phyloP scores from a whole-genome alignment of 2,888 invertebrate genomes.

The Dascillus cervinus region DNA sequence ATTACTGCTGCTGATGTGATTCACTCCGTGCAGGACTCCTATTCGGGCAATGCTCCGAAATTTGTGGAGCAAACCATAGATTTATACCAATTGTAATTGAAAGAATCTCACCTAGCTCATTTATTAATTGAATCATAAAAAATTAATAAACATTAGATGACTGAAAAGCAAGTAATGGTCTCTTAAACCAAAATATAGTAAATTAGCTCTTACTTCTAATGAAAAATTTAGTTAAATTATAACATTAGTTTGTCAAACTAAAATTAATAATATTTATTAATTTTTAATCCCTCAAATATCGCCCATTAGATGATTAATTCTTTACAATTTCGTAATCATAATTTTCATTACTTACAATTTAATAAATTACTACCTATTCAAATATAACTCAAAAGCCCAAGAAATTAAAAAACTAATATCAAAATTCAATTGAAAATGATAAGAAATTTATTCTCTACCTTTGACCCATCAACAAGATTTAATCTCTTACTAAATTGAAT shows the following conservation, averaged over 20 bases:
- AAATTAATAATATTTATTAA: slow-evolving; percentile 53
- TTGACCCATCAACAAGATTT: slow-evolving; percentile 54
- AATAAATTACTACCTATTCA: slow-evolving; percentile 47
- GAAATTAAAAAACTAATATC: slow-evolving; percentile 31
- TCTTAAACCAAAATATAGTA: slow-evolving; percentile 63
- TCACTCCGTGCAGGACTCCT: slow-evolving; percentile 59
- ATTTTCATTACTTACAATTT: slow-evolving; percentile 47
- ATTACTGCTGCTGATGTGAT: slow-evolving; percentile 56
- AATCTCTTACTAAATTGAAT: slow-evolving; percentile 53
- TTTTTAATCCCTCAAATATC: slow-evolving; percentile 64
- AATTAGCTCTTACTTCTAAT: slow-evolving; percentile 56
- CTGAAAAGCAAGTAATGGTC: slow-evolving; percentile 64
- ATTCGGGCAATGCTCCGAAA: slow-evolving; percentile 74
- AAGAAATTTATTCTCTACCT: slow-evolving; percentile 60
- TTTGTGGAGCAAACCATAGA: slow-evolving; percentile 72
- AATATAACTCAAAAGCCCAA: slow-evolving; percentile 34
- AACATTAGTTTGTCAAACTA: slow-evolving; percentile 61
- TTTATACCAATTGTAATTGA: slow-evolving; percentile 71
- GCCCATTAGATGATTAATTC: slow-evolving; percentile 48
- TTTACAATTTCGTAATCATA: slow-evolving; percentile 38
- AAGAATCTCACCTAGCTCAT: slow-evolving; percentile 47
- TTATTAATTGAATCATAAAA: slow-evolving; percentile 52
- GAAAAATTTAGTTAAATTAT: slow-evolving; percentile 50
- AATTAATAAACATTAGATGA: slow-evolving; percentile 51
- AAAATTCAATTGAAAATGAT: slow-evolving; percentile 54